Evolutionary conservation across 30 jellyfish, hydroid and myxozoan species (phyloP), one percentile per base, ranked within the genome.

Genomic region (Morbakka virulenta): DNA sequence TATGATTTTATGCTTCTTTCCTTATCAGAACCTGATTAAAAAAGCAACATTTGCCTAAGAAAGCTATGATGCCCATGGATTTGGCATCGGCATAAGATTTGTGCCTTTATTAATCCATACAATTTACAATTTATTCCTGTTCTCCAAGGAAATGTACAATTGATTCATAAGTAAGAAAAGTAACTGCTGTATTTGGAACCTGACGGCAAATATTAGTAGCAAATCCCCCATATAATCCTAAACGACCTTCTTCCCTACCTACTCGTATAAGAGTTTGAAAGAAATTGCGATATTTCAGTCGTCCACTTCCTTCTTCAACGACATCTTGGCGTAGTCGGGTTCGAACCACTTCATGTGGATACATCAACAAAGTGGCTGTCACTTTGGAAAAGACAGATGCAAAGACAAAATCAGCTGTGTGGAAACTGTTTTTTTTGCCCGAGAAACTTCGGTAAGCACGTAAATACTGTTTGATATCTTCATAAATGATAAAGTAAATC

Each of bases 311-410:
- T 32, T 80, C 93, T 31, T 24, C 33, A 27, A 72, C 61, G n/a
- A n/a, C n/a, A 36, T 83, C 88, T 52, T 89, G 96, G n/a, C 97
- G 62, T 35, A 89, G 66, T 31, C 97, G 64, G 21, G 97, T 89
- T 2, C 97, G 86, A 25, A 79, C 88, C 28, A 89, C 97, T 72
- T 89, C 97, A 53, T 89, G 97, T 1, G 97, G 97, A 67, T 89
- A 89, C 84, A 77, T 82, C 2, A 78, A 17, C 21, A 79, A 49
- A 4, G 92, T 89, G 35, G 94, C 95, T 17, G 75, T 24, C 35
- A 83, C 47, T 52, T 89, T 89, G 17, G 97, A 76, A 28, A 41
- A 69, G 21, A 76, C 85, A 3, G 97, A 71, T 30, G 87, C 95
- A 33, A 69, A 35, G 4, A 80, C 81, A 65, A 47, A 77, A 62